A percentile compares a stretch with the other conserved stretches of the same genome.
Conservation (phyloP, 2,113 vertebrate genomes). For the Anhinga anhinga region DNA sequence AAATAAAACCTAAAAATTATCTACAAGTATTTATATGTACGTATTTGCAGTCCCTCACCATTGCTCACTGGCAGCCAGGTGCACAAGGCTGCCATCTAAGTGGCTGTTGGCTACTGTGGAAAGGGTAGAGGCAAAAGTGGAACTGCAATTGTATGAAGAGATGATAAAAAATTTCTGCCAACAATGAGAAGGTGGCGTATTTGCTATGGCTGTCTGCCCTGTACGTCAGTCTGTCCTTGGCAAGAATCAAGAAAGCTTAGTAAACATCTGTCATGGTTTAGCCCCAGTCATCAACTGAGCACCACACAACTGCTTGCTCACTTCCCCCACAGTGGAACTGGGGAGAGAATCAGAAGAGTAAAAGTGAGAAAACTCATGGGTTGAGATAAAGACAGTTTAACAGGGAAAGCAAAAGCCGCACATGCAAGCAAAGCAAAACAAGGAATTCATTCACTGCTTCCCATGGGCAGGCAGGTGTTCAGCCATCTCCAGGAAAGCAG, state of each 20-base stretch:
- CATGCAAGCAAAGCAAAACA: too few relatives aligned
- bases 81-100: neutral
- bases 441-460: too few relatives aligned
- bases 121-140: neutral
- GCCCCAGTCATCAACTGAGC: too few relatives aligned
- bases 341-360: too few relatives aligned
- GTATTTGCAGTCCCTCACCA: neutral
- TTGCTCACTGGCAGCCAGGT: neutral
- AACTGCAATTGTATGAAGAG: neutral
- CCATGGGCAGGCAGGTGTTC: too few relatives aligned
- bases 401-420: too few relatives aligned
- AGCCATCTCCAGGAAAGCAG: too few relatives aligned
- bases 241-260: slow-evolving; percentile 5
- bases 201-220: neutral
- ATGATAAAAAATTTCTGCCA: neutral
- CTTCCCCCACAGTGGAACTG: too few relatives aligned
- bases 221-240: neutral
- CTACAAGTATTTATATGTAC: neutral
- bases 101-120: neutral
- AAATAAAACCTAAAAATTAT: neutral
- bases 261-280: neutral
- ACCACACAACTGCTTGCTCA: too few relatives aligned
- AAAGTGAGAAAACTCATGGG: too few relatives aligned
- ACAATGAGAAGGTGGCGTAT: neutral
- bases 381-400: too few relatives aligned